Evolutionary conservation across 2,888 invertebrate species (phyloP).

Genomic region (Tenthredo distinguenda): DNA sequence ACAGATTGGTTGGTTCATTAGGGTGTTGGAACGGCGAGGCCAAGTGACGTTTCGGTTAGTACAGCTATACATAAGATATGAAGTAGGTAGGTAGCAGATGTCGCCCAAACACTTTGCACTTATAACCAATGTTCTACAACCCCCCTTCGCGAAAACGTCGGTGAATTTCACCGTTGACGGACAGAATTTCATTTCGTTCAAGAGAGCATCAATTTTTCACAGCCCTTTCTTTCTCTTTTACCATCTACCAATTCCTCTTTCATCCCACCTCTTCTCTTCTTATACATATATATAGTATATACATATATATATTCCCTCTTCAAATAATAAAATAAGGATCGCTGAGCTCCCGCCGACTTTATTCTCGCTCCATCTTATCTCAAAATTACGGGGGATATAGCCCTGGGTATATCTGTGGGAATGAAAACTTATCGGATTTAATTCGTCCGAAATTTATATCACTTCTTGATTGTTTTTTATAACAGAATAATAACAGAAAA

Average conservation of each 20-base stretch:
- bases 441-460: background rate
- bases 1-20: slow-evolving; percentile 34
- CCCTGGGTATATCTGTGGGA: background rate
- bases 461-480: background rate
- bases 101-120: slow-evolving; percentile 41
- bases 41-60: slow-evolving; percentile 38
- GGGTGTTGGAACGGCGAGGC: background rate
- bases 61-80: slow-evolving; percentile 35
- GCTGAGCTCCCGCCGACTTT: background rate
- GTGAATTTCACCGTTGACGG: slow-evolving; percentile 18
- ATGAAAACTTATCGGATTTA: background rate
- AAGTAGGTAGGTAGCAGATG: slow-evolving; percentile 28
- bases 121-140: slow-evolving; percentile 31
- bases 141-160: background rate
- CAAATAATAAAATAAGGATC: slow-evolving; percentile 21
- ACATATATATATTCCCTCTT: background rate
- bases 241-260: background rate
- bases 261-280: background rate
- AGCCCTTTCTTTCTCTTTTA: slow-evolving; percentile 22
- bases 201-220: slow-evolving; percentile 41
- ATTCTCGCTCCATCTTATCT: slow-evolving; percentile 2
- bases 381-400: background rate
- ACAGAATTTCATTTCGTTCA: slow-evolving; percentile 48
- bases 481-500: background rate
- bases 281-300: background rate